Percentiles rank a stretch among this genome's conserved stretches.
These are phyloP conservation scores for Sinocyclocheilus maitianheensis DNA, from an alignment of 2,113 vertebrate species.

Conservation along the genomic window DNA sequence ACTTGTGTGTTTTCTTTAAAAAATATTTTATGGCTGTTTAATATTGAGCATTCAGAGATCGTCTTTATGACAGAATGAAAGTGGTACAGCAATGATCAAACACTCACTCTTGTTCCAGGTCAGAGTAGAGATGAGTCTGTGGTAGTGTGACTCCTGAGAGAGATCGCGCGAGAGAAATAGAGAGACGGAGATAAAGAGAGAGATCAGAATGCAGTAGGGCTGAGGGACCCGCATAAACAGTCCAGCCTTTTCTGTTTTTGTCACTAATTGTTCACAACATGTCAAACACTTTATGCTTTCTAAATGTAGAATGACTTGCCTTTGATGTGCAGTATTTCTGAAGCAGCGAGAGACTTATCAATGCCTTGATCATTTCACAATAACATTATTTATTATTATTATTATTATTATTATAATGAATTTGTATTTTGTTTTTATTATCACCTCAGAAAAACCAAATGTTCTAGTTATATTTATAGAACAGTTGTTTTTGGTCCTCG, in stretches of 20 bases:
- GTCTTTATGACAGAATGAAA: conserved; percentile 78
- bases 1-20: conserved; percentile 70
- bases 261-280: conserved; percentile 56
- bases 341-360: neutral
- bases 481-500: too few relatives aligned
- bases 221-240: conserved; percentile 66
- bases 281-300: conserved; percentile 69
- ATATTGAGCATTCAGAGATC: conserved; percentile 69
- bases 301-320: conserved; percentile 60
- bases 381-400: neutral
- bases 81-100: conserved; percentile 73
- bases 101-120: conserved; percentile 72
- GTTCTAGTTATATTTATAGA: neutral
- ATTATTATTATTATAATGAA: too few relatives aligned
- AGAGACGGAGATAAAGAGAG: neutral
- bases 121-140: conserved; percentile 70
- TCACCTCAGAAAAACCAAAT: neutral
- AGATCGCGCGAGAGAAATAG: conserved; percentile 28
- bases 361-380: neutral
- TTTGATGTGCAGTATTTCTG: conserved; percentile 16
- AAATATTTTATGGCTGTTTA: conserved; percentile 72
- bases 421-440: neutral
- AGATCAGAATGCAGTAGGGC: conserved; percentile 60
- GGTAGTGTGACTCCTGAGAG: conserved; percentile 67
- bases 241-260: conserved; percentile 57